Percentiles rank a stretch among this genome's conserved stretches.
Conservation (phyloP, 2,888 invertebrate genomes). For the Nowickia ferox region DNA sequence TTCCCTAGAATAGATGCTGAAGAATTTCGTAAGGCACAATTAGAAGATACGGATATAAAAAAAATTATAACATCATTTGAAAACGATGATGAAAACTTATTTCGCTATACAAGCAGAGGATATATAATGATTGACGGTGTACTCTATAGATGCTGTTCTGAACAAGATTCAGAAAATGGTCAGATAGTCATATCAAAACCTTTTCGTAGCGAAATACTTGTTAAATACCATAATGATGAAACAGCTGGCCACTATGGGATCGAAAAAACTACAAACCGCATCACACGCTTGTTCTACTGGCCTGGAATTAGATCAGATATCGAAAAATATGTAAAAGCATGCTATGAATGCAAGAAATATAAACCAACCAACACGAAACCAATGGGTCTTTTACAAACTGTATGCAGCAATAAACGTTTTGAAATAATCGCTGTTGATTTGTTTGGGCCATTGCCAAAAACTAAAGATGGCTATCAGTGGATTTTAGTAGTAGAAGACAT, state of each 20-base stretch:
- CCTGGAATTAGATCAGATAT: conserved; percentile 48
- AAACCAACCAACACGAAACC: conserved; percentile 52
- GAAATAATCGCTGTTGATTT: conserved; percentile 39
- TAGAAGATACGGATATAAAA: conserved; percentile 73
- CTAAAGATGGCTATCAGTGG: conserved; percentile 37
- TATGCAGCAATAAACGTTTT: conserved; percentile 42
- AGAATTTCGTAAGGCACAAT: conserved; percentile 65
- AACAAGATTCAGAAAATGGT: conserved; percentile 51
- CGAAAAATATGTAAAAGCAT: conserved; percentile 44
- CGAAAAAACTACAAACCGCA: conserved; percentile 41
- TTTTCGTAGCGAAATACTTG: conserved; percentile 8
- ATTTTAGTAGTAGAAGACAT: conserved; percentile 74
- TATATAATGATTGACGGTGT: conserved; percentile 57
- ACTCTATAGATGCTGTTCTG: conserved; percentile 44
- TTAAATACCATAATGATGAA: conserved; percentile 37
- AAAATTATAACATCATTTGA: conserved; percentile 55
- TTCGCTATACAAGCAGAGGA: conserved; percentile 31
- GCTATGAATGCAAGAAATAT: conserved; percentile 29
- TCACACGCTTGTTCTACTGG: conserved; percentile 58
- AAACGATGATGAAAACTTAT: conserved; percentile 50
- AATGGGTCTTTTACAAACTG: conserved; percentile 38
- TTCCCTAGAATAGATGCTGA: conserved; percentile 65
- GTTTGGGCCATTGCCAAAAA: too few species aligned
- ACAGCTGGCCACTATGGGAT: too few species aligned
- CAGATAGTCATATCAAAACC: conserved; percentile 48